Conservation (phyloP, 2,113 vertebrate genomes). For the Otis tarda region DNA sequence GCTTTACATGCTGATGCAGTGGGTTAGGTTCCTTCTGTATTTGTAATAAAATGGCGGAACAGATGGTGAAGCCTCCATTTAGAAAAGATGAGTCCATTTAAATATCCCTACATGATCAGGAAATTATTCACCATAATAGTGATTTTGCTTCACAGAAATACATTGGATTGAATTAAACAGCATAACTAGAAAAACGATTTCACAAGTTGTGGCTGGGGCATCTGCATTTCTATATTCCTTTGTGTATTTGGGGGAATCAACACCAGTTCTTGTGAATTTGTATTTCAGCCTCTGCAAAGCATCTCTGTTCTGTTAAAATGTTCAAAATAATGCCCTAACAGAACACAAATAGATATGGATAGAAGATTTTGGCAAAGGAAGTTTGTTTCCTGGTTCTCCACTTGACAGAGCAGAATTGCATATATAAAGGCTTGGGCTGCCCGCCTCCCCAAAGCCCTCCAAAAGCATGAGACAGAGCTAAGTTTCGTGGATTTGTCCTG, state of each 20-base stretch:
- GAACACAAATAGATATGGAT: not conserved
- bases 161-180: not conserved
- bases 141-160: not conserved
- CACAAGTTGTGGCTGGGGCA: not conserved
- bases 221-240: not conserved
- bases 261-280: not conserved
- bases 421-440: not conserved
- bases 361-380: not conserved
- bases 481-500: not conserved
- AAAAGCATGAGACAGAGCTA: not conserved
- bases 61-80: conserved; percentile 53
- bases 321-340: not conserved
- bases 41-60: conserved; percentile 52
- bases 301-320: not conserved
- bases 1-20: conserved; percentile 6
- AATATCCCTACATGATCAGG: conserved; percentile 19
- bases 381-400: not conserved
- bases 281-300: not conserved
- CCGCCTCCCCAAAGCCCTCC: rapidly evolving
- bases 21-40: not conserved
- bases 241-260: not conserved
- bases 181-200: not conserved
- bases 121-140: conserved; percentile 9
- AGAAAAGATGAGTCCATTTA: conserved; percentile 40
- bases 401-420: not conserved